A percentile compares a stretch with the other conserved stretches of the same genome.
Conservation (phyloP, 1,140 invertebrate genomes). For the Ceratina calcarata region DNA sequence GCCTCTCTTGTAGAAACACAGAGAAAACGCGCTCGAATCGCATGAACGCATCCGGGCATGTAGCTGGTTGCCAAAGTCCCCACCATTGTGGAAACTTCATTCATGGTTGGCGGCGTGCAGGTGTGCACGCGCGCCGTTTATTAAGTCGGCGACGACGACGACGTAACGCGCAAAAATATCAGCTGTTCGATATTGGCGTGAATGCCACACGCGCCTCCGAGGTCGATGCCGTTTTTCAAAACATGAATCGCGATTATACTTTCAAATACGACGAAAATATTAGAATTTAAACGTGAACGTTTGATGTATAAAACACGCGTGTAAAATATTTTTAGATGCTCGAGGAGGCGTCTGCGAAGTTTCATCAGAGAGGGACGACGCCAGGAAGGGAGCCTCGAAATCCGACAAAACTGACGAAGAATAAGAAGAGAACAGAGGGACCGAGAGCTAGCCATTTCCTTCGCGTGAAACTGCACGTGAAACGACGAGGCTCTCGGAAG, state of each 20-base stretch:
- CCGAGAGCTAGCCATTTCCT: conserved; percentile 36
- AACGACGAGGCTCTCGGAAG: conserved; percentile 58
- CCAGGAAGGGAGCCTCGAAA: too few species aligned
- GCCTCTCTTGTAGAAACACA: conserved; percentile 43
- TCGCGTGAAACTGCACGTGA: conserved; percentile 48
- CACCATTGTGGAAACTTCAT: conserved; percentile 66
- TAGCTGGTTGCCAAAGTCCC: conserved; percentile 66
- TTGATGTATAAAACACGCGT: too few species aligned
- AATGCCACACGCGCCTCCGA: too few species aligned
- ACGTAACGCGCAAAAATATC: conserved; percentile 55
- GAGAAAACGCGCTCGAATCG: conserved; percentile 47
- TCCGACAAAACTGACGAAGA: not conserved
- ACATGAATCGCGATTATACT: not conserved
- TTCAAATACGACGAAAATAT: too few species aligned
- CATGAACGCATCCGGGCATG: conserved; percentile 23
- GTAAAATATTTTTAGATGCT: too few species aligned
- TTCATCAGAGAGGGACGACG: too few species aligned
- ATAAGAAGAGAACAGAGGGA: not conserved
- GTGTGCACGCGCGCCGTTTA: conserved; percentile 30
- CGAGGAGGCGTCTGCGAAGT: too few species aligned
- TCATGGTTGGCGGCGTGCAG: conserved; percentile 57
- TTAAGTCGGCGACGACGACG: conserved; percentile 25
- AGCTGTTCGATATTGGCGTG: not conserved
- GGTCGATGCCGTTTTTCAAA: too few species aligned
- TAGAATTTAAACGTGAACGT: too few species aligned